phyloP scores from a whole-genome alignment of 2,888 invertebrate species.

The Campopleginae sp. region DNA sequence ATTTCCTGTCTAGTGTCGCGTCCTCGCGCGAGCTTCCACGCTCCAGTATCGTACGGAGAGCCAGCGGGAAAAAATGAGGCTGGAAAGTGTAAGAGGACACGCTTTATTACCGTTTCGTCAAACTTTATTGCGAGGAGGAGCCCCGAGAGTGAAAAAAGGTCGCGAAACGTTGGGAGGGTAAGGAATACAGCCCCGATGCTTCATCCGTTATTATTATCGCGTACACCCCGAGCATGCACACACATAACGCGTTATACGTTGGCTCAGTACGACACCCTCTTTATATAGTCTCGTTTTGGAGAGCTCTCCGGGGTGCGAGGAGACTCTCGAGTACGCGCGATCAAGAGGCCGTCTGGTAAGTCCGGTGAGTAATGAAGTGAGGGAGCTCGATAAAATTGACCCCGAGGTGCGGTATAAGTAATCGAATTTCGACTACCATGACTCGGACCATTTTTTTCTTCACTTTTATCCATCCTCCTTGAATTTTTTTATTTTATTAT shows the following conservation, averaged over 20 bases:
- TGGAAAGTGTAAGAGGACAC: conserved; percentile 5
- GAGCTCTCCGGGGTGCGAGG: conserved; percentile 8
- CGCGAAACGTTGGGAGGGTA: conserved; percentile 8
- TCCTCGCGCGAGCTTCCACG: not conserved
- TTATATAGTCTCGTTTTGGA: conserved; percentile 23
- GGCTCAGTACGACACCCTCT: conserved; percentile 34
- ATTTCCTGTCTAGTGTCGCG: not conserved
- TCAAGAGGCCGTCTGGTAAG: conserved; percentile 55
- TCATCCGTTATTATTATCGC: conserved; percentile 66
- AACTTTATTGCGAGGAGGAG: conserved; percentile 55
- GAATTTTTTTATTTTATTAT: conserved; percentile 21
- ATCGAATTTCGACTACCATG: conserved; percentile 68
- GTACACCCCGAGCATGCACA: conserved; percentile 55
- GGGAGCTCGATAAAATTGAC: conserved; percentile 68
- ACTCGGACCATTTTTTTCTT: conserved; percentile 32
- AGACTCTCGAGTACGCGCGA: conserved; percentile 31
- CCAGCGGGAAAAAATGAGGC: not conserved
- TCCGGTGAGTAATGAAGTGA: conserved; percentile 66
- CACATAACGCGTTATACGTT: conserved; percentile 41
- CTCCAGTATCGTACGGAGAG: not conserved
- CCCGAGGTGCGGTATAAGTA: conserved; percentile 68
- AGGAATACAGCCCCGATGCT: conserved; percentile 55
- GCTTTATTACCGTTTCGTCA: conserved; percentile 53
- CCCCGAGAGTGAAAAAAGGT: conserved; percentile 25
- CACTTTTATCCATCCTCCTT: conserved; percentile 2